Conservation (phyloP, 1,140 invertebrate species). For the Chymomyza costata region DNA sequence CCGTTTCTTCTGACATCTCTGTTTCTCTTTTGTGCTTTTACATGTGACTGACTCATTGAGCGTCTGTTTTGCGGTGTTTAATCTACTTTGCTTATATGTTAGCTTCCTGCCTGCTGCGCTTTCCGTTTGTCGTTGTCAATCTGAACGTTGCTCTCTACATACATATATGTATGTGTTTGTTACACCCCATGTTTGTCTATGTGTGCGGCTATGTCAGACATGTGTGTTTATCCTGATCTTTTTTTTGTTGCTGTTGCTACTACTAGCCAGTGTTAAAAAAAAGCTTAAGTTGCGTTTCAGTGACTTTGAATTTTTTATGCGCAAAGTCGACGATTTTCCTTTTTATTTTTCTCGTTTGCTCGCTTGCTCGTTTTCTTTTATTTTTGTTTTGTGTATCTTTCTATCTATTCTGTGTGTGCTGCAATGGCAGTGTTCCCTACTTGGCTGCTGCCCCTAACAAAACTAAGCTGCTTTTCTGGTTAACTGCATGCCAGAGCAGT, state of each 20-base stretch:
- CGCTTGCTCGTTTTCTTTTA: conserved; percentile 2
- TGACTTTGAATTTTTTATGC: conserved; percentile 72
- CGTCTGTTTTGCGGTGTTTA: conserved; percentile 70
- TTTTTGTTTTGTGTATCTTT: not conserved
- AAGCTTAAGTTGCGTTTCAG: conserved; percentile 70
- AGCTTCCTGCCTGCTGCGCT: conserved; percentile 35
- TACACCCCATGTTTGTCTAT: not conserved
- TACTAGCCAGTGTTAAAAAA: conserved; percentile 53
- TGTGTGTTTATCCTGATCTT: conserved; percentile 72
- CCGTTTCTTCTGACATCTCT: no score
- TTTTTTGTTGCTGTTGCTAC: conserved; percentile 30
- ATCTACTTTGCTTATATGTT: conserved; percentile 68
- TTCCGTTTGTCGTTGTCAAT: no score
- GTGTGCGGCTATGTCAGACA: conserved; percentile 44
- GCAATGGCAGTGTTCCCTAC: not conserved
- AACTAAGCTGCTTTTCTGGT: conserved; percentile 68
- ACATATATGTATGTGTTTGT: conserved; percentile 2
- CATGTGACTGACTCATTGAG: conserved; percentile 65
- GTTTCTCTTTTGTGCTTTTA: conserved; percentile 33
- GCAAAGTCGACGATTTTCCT: conserved; percentile 47
- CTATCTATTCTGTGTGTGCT: not conserved
- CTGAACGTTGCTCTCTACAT: no score
- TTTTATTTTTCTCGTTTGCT: conserved; percentile 1
- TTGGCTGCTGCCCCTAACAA: not conserved
- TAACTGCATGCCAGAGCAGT: conserved; percentile 58